phyloP scores from a whole-genome alignment of 2,113 vertebrate genomes.

The Andinoacara biseriatus region DNA sequence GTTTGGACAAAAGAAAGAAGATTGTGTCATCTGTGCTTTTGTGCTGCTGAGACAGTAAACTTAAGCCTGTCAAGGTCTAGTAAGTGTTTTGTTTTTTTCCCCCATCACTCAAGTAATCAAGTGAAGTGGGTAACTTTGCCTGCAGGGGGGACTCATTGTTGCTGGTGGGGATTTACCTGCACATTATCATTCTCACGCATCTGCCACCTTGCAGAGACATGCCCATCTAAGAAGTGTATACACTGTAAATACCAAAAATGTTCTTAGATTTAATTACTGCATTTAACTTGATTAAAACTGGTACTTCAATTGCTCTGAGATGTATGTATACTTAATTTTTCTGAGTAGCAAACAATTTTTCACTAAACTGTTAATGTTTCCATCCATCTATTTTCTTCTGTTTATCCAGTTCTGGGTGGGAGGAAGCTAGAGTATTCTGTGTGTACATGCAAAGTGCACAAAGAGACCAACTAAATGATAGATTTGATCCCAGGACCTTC shows the following conservation, averaged over 20 bases:
- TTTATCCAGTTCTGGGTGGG: too few relatives aligned
- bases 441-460: too few relatives aligned
- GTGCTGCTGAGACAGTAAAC: slow-evolving; percentile 26
- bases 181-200: slow-evolving; percentile 57
- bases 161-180: slow-evolving; percentile 52
- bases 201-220: slow-evolving; percentile 39
- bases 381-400: too few relatives aligned
- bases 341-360: not conserved
- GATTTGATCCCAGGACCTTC: too few relatives aligned
- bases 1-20: not conserved
- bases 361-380: not conserved
- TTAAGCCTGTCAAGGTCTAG: slow-evolving; percentile 11
- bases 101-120: slow-evolving; percentile 41
- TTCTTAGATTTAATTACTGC: not conserved
- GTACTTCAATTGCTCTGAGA: not conserved
- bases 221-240: slow-evolving; percentile 8
- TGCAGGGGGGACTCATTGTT: slow-evolving; percentile 32
- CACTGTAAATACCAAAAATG: not conserved
- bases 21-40: not conserved
- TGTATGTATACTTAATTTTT: not conserved
- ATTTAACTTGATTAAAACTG: not conserved
- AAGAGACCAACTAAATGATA: too few relatives aligned
- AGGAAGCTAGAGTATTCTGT: too few relatives aligned
- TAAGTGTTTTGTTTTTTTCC: not conserved
- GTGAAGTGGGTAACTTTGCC: slow-evolving; percentile 34